Evolutionary conservation across 2,797 vertebrate species (phyloP).

Genomic region (Moxostoma hubbsi): DNA sequence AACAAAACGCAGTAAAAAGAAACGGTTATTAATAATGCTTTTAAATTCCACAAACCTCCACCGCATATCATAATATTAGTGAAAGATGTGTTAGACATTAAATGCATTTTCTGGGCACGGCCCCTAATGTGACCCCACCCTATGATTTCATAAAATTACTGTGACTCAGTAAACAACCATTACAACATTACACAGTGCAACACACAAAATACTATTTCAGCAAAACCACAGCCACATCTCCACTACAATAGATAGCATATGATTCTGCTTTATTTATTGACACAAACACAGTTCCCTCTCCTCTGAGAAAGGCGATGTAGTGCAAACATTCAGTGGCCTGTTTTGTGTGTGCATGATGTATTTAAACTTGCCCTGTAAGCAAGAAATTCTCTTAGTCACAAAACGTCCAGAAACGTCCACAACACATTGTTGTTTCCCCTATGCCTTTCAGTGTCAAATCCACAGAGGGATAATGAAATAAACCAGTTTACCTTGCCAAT

Average conservation of each 20-base stretch:
- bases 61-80: slow-evolving; percentile 11
- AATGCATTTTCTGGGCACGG: slow-evolving; percentile 25
- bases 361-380: background rate
- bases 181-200: background rate
- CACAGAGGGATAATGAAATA: slow-evolving; percentile 17
- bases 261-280: slow-evolving; percentile 19
- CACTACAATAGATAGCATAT: slow-evolving; percentile 6
- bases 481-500: slow-evolving; percentile 90
- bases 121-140: slow-evolving; percentile 14
- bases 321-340: slow-evolving; percentile 11
- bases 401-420: background rate
- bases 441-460: background rate
- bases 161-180: slow-evolving; percentile 6
- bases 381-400: background rate
- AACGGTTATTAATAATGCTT: background rate
- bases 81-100: slow-evolving; percentile 5
- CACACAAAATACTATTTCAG: background rate
- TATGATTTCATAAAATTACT: slow-evolving; percentile 22
- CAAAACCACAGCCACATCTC: background rate
- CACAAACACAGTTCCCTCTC: background rate
- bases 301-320: background rate
- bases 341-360: background rate
- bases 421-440: slow-evolving; percentile 18
- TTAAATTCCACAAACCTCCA: slow-evolving; percentile 12
- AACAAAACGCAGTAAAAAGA: background rate